Conservation (phyloP, 2,888 invertebrate species). For the Torymus tubicola region DNA sequence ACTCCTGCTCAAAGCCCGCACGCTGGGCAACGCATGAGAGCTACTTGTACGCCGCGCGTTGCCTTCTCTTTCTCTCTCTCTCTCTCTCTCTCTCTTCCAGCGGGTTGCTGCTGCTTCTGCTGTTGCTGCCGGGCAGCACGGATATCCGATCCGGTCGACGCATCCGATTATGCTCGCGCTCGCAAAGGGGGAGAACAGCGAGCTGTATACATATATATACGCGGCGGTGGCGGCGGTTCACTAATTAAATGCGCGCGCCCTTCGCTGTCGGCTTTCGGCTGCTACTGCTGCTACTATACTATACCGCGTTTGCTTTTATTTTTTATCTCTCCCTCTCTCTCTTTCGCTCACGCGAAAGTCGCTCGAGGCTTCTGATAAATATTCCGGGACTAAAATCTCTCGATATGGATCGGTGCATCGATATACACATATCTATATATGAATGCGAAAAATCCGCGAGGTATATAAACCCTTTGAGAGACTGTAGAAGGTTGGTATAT, state of each 20-base stretch:
- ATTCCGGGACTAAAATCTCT: no score
- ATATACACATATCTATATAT: no score
- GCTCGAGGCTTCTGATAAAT: background rate
- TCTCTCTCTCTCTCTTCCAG: background rate
- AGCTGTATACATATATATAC: conserved; percentile 24
- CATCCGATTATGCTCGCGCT: conserved; percentile 41
- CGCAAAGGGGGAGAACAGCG: background rate
- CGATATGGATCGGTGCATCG: no score
- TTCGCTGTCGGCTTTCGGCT: conserved; percentile 50
- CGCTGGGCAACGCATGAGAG: no score
- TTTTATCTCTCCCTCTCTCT: conserved; percentile 35
- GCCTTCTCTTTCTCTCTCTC: background rate
- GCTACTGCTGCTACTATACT: no score
- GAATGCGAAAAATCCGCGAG: no score
- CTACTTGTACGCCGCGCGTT: background rate
- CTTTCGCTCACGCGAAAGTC: conserved; percentile 14
- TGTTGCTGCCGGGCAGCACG: conserved; percentile 1
- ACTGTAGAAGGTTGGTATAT: no score
- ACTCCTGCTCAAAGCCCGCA: no score
- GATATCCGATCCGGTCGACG: conserved; percentile 45
- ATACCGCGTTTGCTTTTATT: conserved; percentile 58
- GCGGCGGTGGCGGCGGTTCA: no score
- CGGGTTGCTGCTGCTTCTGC: no score
- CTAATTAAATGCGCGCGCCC: conserved; percentile 52
- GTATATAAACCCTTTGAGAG: no score